Conservation (phyloP, 2,888 invertebrate genomes). For the Quadriops clusia region DNA sequence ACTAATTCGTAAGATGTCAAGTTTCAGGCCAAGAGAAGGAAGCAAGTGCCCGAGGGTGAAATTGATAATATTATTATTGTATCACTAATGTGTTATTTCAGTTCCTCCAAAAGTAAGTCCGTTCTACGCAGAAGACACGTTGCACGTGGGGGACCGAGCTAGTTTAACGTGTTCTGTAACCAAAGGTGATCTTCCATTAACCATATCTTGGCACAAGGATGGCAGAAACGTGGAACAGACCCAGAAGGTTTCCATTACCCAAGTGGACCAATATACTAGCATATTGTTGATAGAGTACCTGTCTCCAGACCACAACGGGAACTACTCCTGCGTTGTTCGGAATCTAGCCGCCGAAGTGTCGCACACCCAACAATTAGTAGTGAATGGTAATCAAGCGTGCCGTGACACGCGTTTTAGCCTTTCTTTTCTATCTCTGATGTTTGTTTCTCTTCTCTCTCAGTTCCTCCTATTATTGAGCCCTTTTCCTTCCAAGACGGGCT, state of each 20-base stretch:
- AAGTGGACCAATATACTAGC: constrained; percentile 66
- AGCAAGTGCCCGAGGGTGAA: too few relatives aligned
- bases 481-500: constrained; percentile 75
- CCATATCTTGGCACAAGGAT: constrained; percentile 68
- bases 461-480: constrained; percentile 77
- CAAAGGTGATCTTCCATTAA: constrained; percentile 64
- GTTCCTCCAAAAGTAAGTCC: constrained; percentile 71
- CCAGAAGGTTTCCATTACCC: constrained; percentile 51
- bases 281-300: constrained; percentile 66
- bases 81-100: constrained; percentile 35
- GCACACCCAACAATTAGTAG: constrained; percentile 60
- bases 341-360: constrained; percentile 63
- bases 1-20: too few relatives aligned
- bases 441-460: constrained; percentile 48
- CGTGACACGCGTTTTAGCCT: constrained; percentile 32
- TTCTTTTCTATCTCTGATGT: constrained; percentile 47
- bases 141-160: constrained; percentile 62
- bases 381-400: constrained; percentile 58
- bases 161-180: constrained; percentile 64
- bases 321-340: constrained; percentile 62
- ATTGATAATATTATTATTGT: too few relatives aligned
- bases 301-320: constrained; percentile 64
- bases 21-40: too few relatives aligned
- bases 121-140: constrained; percentile 54
- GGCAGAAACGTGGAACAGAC: constrained; percentile 51